Percentiles rank a stretch among this genome's conserved stretches.
phyloP scores from a whole-genome alignment of 2,797 vertebrate species.

The Morelia viridis region DNA sequence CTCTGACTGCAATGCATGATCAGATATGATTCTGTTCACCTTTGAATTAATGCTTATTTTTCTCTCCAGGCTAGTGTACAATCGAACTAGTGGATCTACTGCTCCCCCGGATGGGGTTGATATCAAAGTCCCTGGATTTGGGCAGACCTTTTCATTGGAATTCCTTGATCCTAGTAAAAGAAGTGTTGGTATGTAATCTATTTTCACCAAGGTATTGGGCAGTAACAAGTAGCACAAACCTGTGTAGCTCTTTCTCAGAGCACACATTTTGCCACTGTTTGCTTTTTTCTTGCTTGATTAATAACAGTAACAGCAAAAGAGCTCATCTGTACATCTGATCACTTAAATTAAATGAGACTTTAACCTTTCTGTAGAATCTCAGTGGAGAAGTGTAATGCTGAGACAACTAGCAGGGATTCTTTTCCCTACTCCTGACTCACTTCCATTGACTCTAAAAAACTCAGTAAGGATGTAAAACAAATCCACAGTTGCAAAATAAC shows the following conservation, averaged over 20 bases:
- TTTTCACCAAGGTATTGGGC: no score
- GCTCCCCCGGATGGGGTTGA: constrained; percentile 88
- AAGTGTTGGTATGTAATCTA: constrained; percentile 82
- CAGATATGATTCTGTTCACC: neutral
- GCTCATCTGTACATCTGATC: neutral
- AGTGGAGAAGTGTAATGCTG: no score
- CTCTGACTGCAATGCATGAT: neutral
- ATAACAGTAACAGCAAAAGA: neutral
- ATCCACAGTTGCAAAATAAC: no score
- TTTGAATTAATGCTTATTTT: neutral
- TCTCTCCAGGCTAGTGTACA: constrained; percentile 84
- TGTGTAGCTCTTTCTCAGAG: neutral
- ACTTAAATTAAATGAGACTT: neutral
- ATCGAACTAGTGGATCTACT: constrained; percentile 81
- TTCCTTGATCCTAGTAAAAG: constrained; percentile 94
- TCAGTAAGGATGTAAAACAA: no score
- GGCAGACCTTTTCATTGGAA: constrained; percentile 88
- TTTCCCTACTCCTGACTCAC: no score
- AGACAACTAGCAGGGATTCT: no score
- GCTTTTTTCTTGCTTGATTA: neutral
- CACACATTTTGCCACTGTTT: neutral
- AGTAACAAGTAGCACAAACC: neutral
- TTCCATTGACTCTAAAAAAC: no score
- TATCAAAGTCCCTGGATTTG: constrained; percentile 92
- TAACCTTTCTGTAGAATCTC: no score